Conservation (phyloP, 2,797 vertebrate genomes). For the Rhinatrema bivittatum region DNA sequence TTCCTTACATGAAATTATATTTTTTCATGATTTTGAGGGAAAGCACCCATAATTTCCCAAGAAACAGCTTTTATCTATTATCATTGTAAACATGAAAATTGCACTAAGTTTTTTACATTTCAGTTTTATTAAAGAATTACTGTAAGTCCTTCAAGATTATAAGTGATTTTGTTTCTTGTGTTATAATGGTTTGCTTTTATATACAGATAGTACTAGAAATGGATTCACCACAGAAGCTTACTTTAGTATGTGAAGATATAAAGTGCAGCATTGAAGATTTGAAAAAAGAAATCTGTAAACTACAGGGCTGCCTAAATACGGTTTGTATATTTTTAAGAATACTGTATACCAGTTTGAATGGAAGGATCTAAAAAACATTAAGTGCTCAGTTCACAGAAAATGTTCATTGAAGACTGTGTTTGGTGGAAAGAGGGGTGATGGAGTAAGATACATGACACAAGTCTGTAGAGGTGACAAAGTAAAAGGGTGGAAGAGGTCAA, state of each 20-base stretch:
- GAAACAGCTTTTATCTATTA: too few relatives aligned
- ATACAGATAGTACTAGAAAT: conserved; percentile 71
- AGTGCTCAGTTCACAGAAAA: too few relatives aligned
- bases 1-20: too few relatives aligned
- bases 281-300: conserved; percentile 69
- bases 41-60: too few relatives aligned
- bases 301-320: conserved; percentile 71
- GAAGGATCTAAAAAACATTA: too few relatives aligned
- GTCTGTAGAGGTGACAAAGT: conserved; percentile 42
- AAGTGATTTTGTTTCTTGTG: conserved; percentile 14
- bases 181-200: background rate
- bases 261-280: conserved; percentile 61
- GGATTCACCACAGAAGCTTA: conserved; percentile 63
- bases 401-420: too few relatives aligned
- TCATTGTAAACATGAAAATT: too few relatives aligned
- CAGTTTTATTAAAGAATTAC: too few relatives aligned
- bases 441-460: conserved; percentile 41
- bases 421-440: background rate
- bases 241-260: conserved; percentile 67
- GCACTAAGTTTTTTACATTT: too few relatives aligned
- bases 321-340: conserved; percentile 38
- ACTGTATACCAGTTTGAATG: conserved; percentile 1
- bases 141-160: too few relatives aligned
- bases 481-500: conserved; percentile 70
- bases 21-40: too few relatives aligned